Base-by-base conservation (phyloP, 2,797 vertebrate genomes). In the Lagorchestes hirsutus region DNA sequence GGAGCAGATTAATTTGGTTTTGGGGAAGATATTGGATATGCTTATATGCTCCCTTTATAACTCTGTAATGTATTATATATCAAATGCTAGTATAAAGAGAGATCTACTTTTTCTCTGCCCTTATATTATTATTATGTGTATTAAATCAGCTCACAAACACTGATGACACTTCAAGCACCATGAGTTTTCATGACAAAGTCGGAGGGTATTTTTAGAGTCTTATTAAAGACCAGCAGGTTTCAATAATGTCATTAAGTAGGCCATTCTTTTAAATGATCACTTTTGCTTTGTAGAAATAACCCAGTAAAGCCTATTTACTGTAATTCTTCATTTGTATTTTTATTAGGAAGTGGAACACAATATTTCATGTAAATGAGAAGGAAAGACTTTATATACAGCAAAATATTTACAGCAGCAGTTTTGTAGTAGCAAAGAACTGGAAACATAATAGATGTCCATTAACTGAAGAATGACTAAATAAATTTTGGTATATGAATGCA, bases 1-100 rank as follows among this genome's bases (percentile, higher is more conserved):
- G 97, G 96, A 95, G 95, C 94, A 98, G 95, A 98, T 98, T 97
- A 98, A 94, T 94, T 98, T 96, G 97, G 95, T 96, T 94, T 95
- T 58, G 97, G 93, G 92, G 56, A 91, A 56, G 91, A 95, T 93
- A 97, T 82, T 97, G 93, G 96, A 96, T 94, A 50, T 91, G 46
- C 55, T 95, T 91, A 87, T 67, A 56, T 93, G 54, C 67, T 92
- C 91, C 92, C 95, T 94, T 95, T 56, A 57, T 34, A 54, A 55
- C 59, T 95, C 52, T 54, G 16, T 92, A 94, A 56, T 54, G 96
- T 97, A 94, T 96, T 40, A 97, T 87, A 50, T 55, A 59, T 90
- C 2, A 31, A 91, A 95, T 62, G 12, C 90, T 96, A 97, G 57
- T 50, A 97, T n/a, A 97, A 96, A 95, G 67, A 91, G 58, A 96